Conservation (phyloP, 2,797 vertebrate species). For the Lophius americanus region DNA sequence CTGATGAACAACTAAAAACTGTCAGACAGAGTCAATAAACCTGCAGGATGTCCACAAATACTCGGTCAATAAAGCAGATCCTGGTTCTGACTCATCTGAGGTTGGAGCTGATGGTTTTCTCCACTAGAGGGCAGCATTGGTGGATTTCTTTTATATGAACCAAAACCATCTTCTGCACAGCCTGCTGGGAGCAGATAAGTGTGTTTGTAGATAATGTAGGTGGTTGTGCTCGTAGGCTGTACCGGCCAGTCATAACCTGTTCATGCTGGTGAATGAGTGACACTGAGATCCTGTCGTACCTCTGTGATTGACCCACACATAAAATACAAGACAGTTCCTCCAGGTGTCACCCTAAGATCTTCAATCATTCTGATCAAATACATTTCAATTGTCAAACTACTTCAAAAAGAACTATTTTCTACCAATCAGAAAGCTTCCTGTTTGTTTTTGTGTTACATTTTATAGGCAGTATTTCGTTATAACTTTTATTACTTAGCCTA, state of each 20-base stretch:
- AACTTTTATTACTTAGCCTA: background rate
- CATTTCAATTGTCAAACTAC: background rate
- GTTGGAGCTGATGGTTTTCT: background rate
- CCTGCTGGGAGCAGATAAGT: background rate
- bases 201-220: background rate
- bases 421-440: too few relatives aligned
- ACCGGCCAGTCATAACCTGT: background rate
- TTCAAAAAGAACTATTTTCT: background rate
- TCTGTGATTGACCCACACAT: too few relatives aligned
- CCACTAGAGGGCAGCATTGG: slow-evolving; percentile 60
- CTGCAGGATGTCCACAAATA: too few relatives aligned
- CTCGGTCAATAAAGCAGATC: too few relatives aligned
- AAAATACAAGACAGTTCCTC: background rate
- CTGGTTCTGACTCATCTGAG: background rate
- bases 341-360: background rate
- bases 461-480: background rate
- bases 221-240: background rate
- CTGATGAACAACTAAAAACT: too few relatives aligned
- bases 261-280: background rate
- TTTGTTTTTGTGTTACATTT: background rate
- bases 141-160: background rate
- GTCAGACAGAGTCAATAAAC: too few relatives aligned
- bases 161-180: background rate
- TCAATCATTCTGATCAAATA: slow-evolving; percentile 7
- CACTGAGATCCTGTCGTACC: too few relatives aligned